Percentiles rank a stretch among this genome's conserved stretches.
phyloP scores from a whole-genome alignment of 2,888 invertebrate genomes.

The Colletes collaris region DNA sequence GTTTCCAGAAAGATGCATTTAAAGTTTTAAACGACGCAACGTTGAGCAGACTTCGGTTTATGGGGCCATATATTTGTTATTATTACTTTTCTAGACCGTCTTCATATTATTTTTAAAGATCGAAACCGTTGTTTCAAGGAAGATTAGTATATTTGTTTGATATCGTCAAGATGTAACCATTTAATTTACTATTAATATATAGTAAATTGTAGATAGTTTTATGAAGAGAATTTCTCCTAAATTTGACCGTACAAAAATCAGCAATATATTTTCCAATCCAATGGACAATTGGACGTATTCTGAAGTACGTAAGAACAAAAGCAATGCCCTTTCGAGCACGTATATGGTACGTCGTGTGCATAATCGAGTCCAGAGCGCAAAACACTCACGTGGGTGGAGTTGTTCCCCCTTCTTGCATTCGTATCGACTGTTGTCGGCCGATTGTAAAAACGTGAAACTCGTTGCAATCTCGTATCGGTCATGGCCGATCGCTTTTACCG shows the following conservation, averaged over 20 bases:
- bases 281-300: slow-evolving; percentile 7
- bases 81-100: too few species aligned
- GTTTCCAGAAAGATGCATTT: too few species aligned
- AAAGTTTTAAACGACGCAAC: too few species aligned
- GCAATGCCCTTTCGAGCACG: slow-evolving; percentile 38
- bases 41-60: too few species aligned
- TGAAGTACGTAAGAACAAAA: slow-evolving; percentile 26
- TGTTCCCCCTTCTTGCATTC: slow-evolving; percentile 46
- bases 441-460: slow-evolving; percentile 64
- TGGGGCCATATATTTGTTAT: too few species aligned
- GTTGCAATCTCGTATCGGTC: slow-evolving; percentile 70
- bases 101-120: too few species aligned
- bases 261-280: neutral
- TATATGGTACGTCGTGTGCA: slow-evolving; percentile 9
- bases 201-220: too few species aligned
- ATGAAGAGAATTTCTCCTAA: neutral
- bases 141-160: too few species aligned
- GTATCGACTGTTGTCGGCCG: slow-evolving; percentile 39
- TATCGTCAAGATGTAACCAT: too few species aligned
- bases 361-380: slow-evolving; percentile 43
- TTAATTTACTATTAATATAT: too few species aligned
- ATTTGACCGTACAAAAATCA: neutral
- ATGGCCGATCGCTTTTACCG: slow-evolving; percentile 71
- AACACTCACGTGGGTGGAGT: slow-evolving; percentile 56
- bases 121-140: too few species aligned